Percentiles rank a stretch among this genome's conserved stretches.
Evolutionary conservation across 2,888 invertebrate species (phyloP).

Genomic region (Nephrotoma guestfalica): DNA sequence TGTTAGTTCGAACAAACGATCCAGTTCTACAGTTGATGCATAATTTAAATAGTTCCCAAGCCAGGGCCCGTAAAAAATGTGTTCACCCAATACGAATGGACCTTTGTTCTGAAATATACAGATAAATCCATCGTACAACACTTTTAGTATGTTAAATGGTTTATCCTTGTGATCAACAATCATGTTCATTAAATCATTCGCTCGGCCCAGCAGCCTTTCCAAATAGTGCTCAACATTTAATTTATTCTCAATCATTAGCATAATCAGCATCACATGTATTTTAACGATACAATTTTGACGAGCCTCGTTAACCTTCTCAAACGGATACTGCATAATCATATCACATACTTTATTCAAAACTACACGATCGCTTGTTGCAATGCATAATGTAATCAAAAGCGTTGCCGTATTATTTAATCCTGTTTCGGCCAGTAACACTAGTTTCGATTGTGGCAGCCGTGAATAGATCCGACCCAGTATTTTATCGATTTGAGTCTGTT

Average conservation of each 20-base stretch:
- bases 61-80: conserved; percentile 25
- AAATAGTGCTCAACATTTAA: conserved; percentile 7
- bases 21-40: conserved; percentile 24
- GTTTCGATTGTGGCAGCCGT: conserved; percentile 41
- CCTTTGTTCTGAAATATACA: conserved; percentile 22
- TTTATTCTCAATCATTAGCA: conserved; percentile 25
- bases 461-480: conserved; percentile 41
- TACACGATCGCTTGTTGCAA: conserved; percentile 22
- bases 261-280: conserved; percentile 29
- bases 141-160: conserved; percentile 17
- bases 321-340: conserved; percentile 24
- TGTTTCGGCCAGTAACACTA: conserved; percentile 36
- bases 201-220: neutral
- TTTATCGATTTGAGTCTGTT: conserved; percentile 25
- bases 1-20: conserved; percentile 18
- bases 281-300: conserved; percentile 26
- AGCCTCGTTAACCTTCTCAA: conserved; percentile 24
- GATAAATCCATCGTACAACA: conserved; percentile 21
- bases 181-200: neutral
- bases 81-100: conserved; percentile 24
- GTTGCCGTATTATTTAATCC: conserved; percentile 31
- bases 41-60: conserved; percentile 24
- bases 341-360: conserved; percentile 25
- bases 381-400: conserved; percentile 25
- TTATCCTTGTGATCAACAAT: neutral